phyloP scores from a whole-genome alignment of 1,140 invertebrate genomes.

The Teleogryllus occipitalis region DNA sequence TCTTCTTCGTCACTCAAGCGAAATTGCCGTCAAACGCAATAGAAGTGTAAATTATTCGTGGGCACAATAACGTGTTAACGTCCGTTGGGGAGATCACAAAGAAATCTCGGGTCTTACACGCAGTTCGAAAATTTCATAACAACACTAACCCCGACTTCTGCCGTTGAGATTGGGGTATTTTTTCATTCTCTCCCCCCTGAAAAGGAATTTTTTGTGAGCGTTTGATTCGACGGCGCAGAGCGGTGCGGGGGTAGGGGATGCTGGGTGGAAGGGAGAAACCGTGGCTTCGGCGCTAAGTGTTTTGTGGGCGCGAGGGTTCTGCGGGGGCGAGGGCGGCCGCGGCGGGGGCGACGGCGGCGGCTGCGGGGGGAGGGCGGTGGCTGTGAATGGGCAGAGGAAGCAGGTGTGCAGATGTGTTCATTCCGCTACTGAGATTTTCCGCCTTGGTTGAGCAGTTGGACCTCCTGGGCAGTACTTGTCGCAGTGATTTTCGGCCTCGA shows the following conservation, averaged over 20 bases:
- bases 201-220: neutral
- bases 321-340: too few relatives aligned
- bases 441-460: too few relatives aligned
- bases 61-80: neutral
- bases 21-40: neutral
- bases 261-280: neutral
- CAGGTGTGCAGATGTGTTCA: too few relatives aligned
- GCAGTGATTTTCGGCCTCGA: too few relatives aligned
- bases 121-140: constrained; percentile 1
- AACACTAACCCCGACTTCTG: neutral
- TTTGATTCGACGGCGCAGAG: too few relatives aligned
- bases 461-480: too few relatives aligned
- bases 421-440: too few relatives aligned
- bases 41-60: neutral
- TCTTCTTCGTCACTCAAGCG: neutral
- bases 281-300: neutral
- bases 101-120: neutral
- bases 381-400: too few relatives aligned
- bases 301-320: neutral
- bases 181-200: neutral
- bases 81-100: neutral
- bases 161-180: neutral
- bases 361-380: too few relatives aligned
- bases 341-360: too few relatives aligned
- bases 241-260: neutral